Base-by-base conservation (phyloP, 2,797 vertebrate species). In the Myioborus melanocephalus region DNA sequence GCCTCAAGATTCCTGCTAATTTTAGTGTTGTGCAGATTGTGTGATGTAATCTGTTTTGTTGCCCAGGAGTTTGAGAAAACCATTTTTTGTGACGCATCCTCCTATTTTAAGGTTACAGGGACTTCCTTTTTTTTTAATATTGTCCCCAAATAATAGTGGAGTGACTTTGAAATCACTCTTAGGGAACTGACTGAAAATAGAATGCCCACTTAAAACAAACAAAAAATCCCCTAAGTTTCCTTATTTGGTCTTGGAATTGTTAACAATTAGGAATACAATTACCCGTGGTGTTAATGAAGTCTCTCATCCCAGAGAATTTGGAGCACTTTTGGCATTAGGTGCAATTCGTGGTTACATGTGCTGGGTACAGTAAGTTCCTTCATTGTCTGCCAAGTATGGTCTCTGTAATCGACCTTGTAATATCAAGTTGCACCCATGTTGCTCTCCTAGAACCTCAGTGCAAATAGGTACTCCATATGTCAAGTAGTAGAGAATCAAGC, bases 261-360 rank as follows among this genome's bases (percentile, higher is more conserved):
- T 60, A 66, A 56, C 15, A 41, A 4, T 61, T 35, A 50, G 61
- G 17, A 71, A 26, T 32, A 18, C 10, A 35, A 28, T 61, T 71
- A 55, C 22, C 35, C 27, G 1, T 61, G 53, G 24, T 84, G 30
- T 32, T 64, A 60, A 28, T 8, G 37, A 26, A 21, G 12, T 39
- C 21, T 88, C 39, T 87, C 52, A 24, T 52, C 49, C 27, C 0
- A 0, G 24, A 27, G 37, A 57, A 53, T 73, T 30, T 94, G 73
- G 71, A 92, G 41, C 19, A 7, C 37, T 83, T 52, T 23, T 39
- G 52, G 27, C 52, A 20, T 39, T 50, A 18, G 61, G 16, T 61
- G 22, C 44, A 50, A 30, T 32, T 75, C 2, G 0, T 3, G 1
- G 28, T 39, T 64, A 17, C 12, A 0, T 56, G 20, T 88, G 39